Base-by-base conservation (phyloP, 2,113 vertebrate genomes). In the Phylloscopus trochilus region DNA sequence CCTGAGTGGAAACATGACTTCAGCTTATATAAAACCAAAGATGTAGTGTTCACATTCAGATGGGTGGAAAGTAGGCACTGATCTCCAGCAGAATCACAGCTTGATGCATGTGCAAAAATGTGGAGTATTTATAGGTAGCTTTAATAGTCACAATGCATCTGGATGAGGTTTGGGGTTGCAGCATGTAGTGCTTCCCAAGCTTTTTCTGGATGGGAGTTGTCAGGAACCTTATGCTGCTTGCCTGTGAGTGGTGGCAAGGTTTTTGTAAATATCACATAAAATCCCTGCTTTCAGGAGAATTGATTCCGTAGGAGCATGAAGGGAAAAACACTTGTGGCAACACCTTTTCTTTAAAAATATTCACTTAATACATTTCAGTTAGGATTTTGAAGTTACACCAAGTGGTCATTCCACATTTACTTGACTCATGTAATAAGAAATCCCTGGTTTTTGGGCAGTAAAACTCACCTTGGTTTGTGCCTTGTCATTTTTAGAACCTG, bases 1-100 rank as follows among this genome's bases (percentile, higher is more conserved):
- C 90, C 94, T 22, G 51, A 93, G 68, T 77, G 55, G 64, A 93
- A 96, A 92, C 55, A 90, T 14, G 43, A 86, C 90, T 92, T 88
- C 92, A 92, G 90, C 69, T 90, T 70, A 35, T 90, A 59, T 92
- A 59, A 92, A 88, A 76, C 5, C 59, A 77, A 67, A 70, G 74
- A 26, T 28, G 33, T 1, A 51, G 35, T 63, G 35, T 73, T 90
- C 44, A 22, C 33, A 35, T 88, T 82, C 33, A 59, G 1, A 80
- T 35, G 63, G 53, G 22, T 60, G 81, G 83, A 49, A 92, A 39
- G 76, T 2, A 41, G 63, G 67, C 63, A 43, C 43, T 30, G 60
- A 59, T 66, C 47, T 81, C 46, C 31, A 43, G 64, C 56, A 85
- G 75, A 78, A 90, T 39, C 62, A 31, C 49, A 83, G 37, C n/a